Percentiles rank a stretch among this genome's conserved stretches.
phyloP scores from a whole-genome alignment of 2,113 vertebrate species.

The Dicerorhinus sumatrensis region DNA sequence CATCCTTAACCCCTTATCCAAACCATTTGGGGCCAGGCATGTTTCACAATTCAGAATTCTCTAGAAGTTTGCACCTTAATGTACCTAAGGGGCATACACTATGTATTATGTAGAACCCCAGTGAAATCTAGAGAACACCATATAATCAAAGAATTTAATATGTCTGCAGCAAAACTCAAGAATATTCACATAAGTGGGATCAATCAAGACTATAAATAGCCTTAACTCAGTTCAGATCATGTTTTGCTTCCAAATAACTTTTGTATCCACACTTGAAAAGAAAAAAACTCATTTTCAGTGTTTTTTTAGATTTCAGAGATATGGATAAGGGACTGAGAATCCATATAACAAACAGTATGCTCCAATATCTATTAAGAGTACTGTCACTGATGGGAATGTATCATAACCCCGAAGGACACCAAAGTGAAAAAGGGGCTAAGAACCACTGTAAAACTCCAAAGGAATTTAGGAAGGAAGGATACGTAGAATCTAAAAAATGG shows the following conservation, averaged over 20 bases:
- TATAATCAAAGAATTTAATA: background rate
- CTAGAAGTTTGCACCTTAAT: background rate
- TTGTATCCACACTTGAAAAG: background rate
- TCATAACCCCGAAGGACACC: background rate
- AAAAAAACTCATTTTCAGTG: background rate
- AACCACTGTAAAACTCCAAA: background rate
- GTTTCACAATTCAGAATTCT: slow-evolving; percentile 4
- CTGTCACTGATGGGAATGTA: background rate
- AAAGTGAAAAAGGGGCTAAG: background rate
- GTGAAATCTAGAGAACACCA: background rate
- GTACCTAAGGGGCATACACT: background rate
- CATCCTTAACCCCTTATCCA: background rate
- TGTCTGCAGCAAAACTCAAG: background rate
- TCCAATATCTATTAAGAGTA: background rate
- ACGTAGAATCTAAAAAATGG: background rate
- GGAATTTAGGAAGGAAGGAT: background rate
- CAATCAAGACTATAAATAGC: background rate
- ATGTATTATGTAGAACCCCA: background rate
- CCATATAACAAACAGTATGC: background rate
- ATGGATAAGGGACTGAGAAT: background rate
- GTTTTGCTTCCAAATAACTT: background rate
- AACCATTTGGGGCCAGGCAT: background rate
- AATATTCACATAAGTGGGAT: background rate
- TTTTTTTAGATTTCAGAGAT: slow-evolving; percentile 4
- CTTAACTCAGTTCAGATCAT: background rate